Evolutionary conservation across 2,888 invertebrate species (phyloP), one percentile per base, ranked within the genome.

Genomic region (Lasius fuliginosus): DNA sequence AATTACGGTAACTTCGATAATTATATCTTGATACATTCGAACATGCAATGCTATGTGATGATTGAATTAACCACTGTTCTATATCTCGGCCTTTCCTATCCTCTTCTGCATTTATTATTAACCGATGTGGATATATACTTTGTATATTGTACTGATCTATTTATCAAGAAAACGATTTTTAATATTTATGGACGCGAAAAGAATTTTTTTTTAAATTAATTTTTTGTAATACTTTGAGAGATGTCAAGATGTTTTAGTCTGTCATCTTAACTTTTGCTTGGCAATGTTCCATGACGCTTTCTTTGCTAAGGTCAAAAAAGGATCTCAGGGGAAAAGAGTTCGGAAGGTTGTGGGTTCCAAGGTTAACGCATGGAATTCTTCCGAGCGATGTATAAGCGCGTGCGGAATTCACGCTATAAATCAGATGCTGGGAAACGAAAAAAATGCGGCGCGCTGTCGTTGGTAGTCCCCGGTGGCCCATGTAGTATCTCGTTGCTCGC

Each of bases 401-500:
- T 82, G 76, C 69, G 88, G 91, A 91, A 92, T 91, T 91, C 89
- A 87, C 69, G 71, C 76, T 85, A 87, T 92, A 92, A 92, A 92
- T 92, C 91, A 89, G 85, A 82, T 56, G 84, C 87, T 79, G 83
- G 81, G 85, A 86, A 85, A 88, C 73, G 84, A 90, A 87, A 89
- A 86, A 91, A 91, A 89, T 88, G 89, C 90, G 82, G 82, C 77
- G 68, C 83, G 86, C 79, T 86, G 88, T 86, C 87, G 91, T 90
- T 87, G 90, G 92, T 92, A 85, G 88, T 76, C 86, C 77, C 81
- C 73, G 84, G 85, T 83, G 91, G 90, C 77, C 87, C 88, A 86
- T 92, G 92, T 91, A 90, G 89, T 84, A 85, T 92, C 92, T 92
- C 88, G 88, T 85, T 89, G 87, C 77, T 88, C 85, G 89, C 89